Base-by-base conservation (phyloP, 92 coral and sea anemone species). In the Virgularia gustaviana region DNA sequence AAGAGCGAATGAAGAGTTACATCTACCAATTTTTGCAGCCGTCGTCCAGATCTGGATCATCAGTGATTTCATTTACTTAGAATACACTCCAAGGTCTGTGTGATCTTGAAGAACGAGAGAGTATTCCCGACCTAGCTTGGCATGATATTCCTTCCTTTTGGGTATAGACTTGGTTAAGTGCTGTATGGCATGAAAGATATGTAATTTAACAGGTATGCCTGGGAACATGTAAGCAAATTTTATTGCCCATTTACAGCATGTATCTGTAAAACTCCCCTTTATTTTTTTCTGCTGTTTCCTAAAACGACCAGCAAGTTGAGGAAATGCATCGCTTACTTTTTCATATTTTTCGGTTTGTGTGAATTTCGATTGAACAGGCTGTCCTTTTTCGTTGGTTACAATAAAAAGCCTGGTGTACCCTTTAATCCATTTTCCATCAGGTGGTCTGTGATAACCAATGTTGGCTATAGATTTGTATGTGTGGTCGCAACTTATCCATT, bases 401-500 rank as follows among this genome's bases (percentile, higher is more conserved):
- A 44, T 36, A 67, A 78, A 78, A 47, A 78, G 8, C 15, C 41
- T 34, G 24, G 65, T 66, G 51, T 78, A 78, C 35, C 16, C 20
- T 29, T 51, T 78, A 22, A 65, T 36, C 82, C 82, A 78, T 37
- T 78, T 78, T 12, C 45, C 37, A 28, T 78, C 82, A 0, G 52
- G 20, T 22, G 31, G 29, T 23, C 76, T 37, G 20, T 61, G 34
- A 33, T 78, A 78, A 13, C 76, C 82, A 43, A 78, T 78, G 52
- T 78, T 78, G 49, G 63, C 36, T 5, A 67, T 76, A 27, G 82
- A 78, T 62, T 75, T 77, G 56, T 49, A 77, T 1, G 76, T 77
- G 54, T 77, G 82, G 76, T 77, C 76, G 19, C 75, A 56, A 24
- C 75, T 49, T 3, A 77, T 65, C 82, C 82, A 77, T 19, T 51